phyloP scores from a whole-genome alignment of 92 coral and sea anemone species.

The Zoanthus sociatus region DNA sequence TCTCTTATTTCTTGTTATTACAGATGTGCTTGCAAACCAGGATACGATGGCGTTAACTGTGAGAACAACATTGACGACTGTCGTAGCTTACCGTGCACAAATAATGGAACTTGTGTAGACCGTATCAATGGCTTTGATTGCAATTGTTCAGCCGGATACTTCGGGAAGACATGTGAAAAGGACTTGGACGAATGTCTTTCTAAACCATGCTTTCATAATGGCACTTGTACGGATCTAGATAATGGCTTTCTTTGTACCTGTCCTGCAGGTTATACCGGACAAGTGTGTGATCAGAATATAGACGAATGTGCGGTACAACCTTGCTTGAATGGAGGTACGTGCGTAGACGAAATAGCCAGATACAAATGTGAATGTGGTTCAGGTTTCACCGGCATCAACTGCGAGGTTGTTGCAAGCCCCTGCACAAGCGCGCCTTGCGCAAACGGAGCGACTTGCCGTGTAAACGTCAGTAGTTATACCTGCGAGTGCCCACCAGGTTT shows the following conservation, averaged over 20 bases:
- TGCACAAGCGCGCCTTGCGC: constrained; percentile 12
- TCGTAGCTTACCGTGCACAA: constrained; percentile 25
- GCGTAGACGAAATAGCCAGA: background rate
- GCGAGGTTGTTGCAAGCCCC: background rate
- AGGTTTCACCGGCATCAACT: constrained; percentile 19
- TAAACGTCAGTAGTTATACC: background rate
- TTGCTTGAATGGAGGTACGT: constrained; percentile 9
- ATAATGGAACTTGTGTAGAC: constrained; percentile 27
- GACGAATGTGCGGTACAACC: constrained; percentile 3
- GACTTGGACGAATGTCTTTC: constrained; percentile 49
- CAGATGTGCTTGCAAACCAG: constrained; percentile 5
- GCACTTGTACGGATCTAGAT: constrained; percentile 27
- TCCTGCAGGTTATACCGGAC: constrained; percentile 27
- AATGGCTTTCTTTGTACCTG: constrained; percentile 42
- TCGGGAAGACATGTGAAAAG: constrained; percentile 14
- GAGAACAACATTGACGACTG: constrained; percentile 22
- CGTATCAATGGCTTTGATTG: background rate
- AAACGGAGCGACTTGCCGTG: constrained; percentile 2
- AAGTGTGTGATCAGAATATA: constrained; percentile 30
- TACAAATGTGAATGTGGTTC: background rate
- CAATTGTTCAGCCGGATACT: constrained; percentile 2
- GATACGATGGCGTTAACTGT: background rate
- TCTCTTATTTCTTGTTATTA: background rate
- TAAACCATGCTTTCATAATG: constrained; percentile 38
- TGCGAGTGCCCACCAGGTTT: constrained; percentile 18